A percentile compares a stretch with the other conserved stretches of the same genome.
phyloP scores from a whole-genome alignment of 1,140 invertebrate species.

The Pararge aegeria region DNA sequence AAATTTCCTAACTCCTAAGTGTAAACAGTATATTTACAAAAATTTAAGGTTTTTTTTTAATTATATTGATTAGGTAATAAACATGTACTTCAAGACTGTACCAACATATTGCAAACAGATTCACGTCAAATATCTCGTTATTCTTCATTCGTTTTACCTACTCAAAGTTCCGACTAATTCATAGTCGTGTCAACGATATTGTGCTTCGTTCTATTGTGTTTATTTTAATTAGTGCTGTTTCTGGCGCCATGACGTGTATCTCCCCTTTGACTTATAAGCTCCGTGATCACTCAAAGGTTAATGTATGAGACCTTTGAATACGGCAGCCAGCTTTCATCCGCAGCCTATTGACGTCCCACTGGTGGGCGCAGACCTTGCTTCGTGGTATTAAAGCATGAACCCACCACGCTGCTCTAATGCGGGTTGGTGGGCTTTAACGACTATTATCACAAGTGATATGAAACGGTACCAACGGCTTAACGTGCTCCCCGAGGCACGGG shows the following conservation, averaged over 20 bases:
- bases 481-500: too few species aligned
- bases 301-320: conserved; percentile 11
- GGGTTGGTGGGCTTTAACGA: too few species aligned
- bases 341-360: too few species aligned
- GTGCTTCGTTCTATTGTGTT: conserved; percentile 55
- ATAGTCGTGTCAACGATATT: conserved; percentile 57
- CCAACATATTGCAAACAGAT: neutral
- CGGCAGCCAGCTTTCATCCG: neutral
- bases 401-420: too few species aligned
- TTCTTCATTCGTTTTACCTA: conserved; percentile 11
- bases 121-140: neutral
- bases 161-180: conserved; percentile 32
- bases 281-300: conserved; percentile 44
- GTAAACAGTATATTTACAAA: too few species aligned
- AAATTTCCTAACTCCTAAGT: too few species aligned
- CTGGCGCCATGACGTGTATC: conserved; percentile 42
- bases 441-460: too few species aligned
- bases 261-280: conserved; percentile 43
- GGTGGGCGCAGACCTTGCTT: too few species aligned
- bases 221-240: conserved; percentile 57
- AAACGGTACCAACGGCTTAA: too few species aligned
- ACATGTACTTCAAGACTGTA: neutral
- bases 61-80: too few species aligned
- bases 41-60: too few species aligned
- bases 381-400: too few species aligned